Percentiles rank a stretch among this genome's conserved stretches.
These are phyloP conservation scores for Cotesia chilonis DNA, from an alignment of 1,140 invertebrate species.

Conservation along the genomic window DNA sequence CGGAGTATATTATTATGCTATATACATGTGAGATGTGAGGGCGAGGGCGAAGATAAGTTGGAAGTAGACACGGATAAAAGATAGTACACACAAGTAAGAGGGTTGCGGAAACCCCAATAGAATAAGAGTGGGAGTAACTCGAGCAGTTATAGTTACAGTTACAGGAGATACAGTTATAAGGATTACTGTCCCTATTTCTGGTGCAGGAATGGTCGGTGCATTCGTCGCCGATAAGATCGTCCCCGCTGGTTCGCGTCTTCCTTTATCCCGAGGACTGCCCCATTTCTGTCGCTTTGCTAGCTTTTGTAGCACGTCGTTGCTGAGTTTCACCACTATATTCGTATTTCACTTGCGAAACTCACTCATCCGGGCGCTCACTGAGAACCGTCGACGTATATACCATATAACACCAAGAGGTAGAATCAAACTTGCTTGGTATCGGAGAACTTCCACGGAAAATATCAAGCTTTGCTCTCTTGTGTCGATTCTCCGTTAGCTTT, in stretches of 20 bases:
- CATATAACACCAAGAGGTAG: not conserved
- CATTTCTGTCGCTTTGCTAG: not conserved
- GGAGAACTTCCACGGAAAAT: constrained; percentile 21
- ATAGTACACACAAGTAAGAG: too few species aligned
- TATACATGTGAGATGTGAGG: too few species aligned
- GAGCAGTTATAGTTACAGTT: too few species aligned
- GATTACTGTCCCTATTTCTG: constrained; percentile 11
- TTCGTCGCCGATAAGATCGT: constrained; percentile 41
- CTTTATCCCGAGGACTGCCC: not conserved
- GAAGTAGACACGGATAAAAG: too few species aligned
- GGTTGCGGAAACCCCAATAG: not conserved
- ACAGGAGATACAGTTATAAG: too few species aligned
- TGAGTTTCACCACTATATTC: not conserved
- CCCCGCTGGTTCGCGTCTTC: constrained; percentile 18
- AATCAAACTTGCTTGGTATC: constrained; percentile 18
- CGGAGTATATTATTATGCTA: too few species aligned
- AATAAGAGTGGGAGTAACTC: too few species aligned
- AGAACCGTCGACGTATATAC: not conserved
- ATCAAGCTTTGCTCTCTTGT: constrained; percentile 16
- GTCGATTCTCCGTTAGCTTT: constrained; percentile 1
- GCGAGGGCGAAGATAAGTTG: too few species aligned
- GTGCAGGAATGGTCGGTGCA: constrained; percentile 29
- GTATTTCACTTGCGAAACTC: constrained; percentile 30
- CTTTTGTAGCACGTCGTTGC: too few species aligned
- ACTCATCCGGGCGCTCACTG: constrained; percentile 6